Evolutionary conservation across 2,113 vertebrate species (phyloP).

Genomic region (Trematomus loennbergii): DNA sequence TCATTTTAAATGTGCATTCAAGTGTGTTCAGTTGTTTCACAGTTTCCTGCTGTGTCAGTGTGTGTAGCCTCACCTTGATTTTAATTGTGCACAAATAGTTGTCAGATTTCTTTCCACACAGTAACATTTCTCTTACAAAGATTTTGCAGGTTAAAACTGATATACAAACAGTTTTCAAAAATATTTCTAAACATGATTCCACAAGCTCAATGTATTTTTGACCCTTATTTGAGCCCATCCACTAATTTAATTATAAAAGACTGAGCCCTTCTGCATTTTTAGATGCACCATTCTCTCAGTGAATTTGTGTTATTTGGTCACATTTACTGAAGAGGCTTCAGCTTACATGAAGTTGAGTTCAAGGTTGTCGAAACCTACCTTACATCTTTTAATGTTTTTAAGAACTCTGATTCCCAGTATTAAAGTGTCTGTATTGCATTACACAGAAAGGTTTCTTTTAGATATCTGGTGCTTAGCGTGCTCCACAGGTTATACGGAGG

Average conservation of each 20-base stretch:
- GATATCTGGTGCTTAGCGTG: slow-evolving; percentile 19
- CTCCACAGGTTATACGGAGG: slow-evolving; percentile 57
- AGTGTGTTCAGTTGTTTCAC: background rate
- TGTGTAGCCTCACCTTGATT: background rate
- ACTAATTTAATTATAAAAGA: slow-evolving; percentile 8
- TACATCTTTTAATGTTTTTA: background rate
- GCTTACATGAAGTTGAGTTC: background rate
- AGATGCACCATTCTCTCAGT: background rate
- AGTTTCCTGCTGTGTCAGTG: background rate
- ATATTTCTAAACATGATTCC: background rate
- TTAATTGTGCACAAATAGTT: background rate
- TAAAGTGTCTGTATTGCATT: background rate
- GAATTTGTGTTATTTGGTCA: background rate
- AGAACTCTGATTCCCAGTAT: background rate
- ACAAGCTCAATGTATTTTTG: background rate
- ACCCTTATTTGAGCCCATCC: background rate
- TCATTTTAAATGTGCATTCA: background rate
- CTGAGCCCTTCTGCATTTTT: slow-evolving; percentile 33
- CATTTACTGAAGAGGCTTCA: background rate
- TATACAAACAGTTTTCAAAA: background rate
- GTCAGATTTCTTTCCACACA: background rate
- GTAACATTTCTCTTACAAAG: too few relatives aligned
- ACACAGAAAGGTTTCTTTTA: background rate
- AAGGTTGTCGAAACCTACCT: background rate
- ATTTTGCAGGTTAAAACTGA: background rate